phyloP scores from a whole-genome alignment of 2,113 vertebrate species.

The Alexandromys fortis region DNA sequence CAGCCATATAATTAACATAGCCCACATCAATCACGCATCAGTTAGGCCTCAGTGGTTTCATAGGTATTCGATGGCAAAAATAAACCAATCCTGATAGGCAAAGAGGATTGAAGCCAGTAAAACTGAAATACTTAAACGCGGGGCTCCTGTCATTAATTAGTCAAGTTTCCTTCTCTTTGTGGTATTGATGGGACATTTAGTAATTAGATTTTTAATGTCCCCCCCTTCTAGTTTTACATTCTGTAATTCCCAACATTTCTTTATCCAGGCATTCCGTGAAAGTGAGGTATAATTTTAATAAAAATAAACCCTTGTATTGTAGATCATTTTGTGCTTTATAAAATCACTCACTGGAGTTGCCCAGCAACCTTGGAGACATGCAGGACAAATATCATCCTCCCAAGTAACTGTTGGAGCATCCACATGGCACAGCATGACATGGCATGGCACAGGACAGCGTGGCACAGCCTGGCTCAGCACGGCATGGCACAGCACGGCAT shows the following conservation, averaged over 20 bases:
- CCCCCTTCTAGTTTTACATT: not conserved
- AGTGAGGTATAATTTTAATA: conserved; percentile 60
- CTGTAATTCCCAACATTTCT: not conserved
- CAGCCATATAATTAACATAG: conserved; percentile 55
- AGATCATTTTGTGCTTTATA: conserved; percentile 58
- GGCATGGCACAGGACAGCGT: too few relatives aligned
- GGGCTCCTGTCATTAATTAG: conserved; percentile 5
- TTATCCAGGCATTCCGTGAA: not conserved
- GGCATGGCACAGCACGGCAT: not conserved
- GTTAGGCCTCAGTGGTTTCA: conserved; percentile 67
- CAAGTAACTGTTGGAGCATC: not conserved
- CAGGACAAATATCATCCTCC: conserved; percentile 51
- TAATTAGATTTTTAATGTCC: conserved; percentile 39
- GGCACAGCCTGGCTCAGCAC: too few relatives aligned
- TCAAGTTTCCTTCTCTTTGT: not conserved
- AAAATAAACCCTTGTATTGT: conserved; percentile 47
- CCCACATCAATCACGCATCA: conserved; percentile 50
- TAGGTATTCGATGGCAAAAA: conserved; percentile 44
- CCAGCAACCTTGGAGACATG: conserved; percentile 33
- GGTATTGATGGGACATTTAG: conserved; percentile 14
- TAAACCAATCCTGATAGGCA: conserved; percentile 7
- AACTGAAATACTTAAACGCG: not conserved
- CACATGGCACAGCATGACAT: not conserved
- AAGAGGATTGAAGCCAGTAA: not conserved
- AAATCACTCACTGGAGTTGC: conserved; percentile 34